phyloP scores from a whole-genome alignment of 2,113 vertebrate species.

The Mastomys natalensis region DNA sequence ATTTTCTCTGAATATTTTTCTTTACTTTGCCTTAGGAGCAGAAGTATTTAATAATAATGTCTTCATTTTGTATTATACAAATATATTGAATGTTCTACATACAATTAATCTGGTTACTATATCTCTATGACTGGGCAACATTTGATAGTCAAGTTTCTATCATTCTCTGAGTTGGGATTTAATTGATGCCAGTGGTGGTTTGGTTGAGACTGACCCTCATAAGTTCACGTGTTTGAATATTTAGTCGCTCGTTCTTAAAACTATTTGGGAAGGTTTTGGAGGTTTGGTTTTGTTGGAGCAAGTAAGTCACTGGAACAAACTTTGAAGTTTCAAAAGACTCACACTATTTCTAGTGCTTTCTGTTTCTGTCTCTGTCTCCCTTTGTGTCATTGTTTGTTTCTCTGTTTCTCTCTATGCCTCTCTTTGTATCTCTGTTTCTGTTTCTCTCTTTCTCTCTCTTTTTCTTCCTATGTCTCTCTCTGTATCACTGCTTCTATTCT shows the following conservation, averaged over 20 bases:
- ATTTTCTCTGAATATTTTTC: neutral
- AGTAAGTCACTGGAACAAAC: neutral
- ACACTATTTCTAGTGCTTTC: neutral
- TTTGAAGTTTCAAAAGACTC: neutral
- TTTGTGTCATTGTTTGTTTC: neutral
- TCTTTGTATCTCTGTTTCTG: neutral
- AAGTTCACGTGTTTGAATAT: neutral
- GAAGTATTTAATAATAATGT: neutral
- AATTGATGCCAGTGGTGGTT: neutral
- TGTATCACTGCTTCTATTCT: neutral
- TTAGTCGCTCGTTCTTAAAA: neutral
- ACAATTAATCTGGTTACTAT: neutral
- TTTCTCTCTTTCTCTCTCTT: neutral
- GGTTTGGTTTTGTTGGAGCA: neutral
- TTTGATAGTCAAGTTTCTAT: neutral
- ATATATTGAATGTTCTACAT: neutral
- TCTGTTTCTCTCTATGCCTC: neutral
- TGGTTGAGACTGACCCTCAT: neutral
- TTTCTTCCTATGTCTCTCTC: neutral
- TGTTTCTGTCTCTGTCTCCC: neutral
- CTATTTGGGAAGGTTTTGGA: neutral
- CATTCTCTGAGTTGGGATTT: neutral
- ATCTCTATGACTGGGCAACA: neutral
- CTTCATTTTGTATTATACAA: neutral
- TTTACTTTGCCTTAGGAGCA: neutral